phyloP scores from a whole-genome alignment of 2,888 invertebrate species.

The Hyposoter didymator region DNA sequence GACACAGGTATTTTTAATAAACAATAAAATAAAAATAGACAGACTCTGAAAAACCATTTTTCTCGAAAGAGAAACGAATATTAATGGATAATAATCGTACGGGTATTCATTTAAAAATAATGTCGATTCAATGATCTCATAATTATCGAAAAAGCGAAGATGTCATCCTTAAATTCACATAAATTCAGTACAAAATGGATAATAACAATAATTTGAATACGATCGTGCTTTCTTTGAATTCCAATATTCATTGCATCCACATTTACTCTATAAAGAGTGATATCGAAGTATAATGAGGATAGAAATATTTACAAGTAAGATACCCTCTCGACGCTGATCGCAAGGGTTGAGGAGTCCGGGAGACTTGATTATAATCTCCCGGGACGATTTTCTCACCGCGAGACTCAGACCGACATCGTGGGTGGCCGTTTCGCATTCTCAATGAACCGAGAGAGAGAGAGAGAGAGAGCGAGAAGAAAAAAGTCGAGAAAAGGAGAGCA shows the following conservation, averaged over 20 bases:
- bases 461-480: background rate
- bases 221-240: background rate
- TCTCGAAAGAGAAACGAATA: background rate
- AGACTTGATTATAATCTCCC: constrained; percentile 80
- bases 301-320: constrained; percentile 83
- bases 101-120: background rate
- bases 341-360: constrained; percentile 1
- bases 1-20: background rate
- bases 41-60: background rate
- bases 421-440: constrained; percentile 79
- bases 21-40: background rate
- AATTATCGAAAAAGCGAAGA: background rate
- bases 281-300: constrained; percentile 82
- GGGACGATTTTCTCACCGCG: constrained; percentile 79
- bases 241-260: constrained; percentile 44
- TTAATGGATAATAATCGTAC: background rate
- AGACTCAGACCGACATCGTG: constrained; percentile 40
- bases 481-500: background rate
- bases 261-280: constrained; percentile 75
- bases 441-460: constrained; percentile 75
- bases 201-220: constrained; percentile 41
- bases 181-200: background rate
- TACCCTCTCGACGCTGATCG: constrained; percentile 73
- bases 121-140: background rate
- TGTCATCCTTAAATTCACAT: background rate